Percentiles rank a stretch among this genome's conserved stretches.
Evolutionary conservation across 2,113 vertebrate species (phyloP).

Genomic region (Merops nubicus): DNA sequence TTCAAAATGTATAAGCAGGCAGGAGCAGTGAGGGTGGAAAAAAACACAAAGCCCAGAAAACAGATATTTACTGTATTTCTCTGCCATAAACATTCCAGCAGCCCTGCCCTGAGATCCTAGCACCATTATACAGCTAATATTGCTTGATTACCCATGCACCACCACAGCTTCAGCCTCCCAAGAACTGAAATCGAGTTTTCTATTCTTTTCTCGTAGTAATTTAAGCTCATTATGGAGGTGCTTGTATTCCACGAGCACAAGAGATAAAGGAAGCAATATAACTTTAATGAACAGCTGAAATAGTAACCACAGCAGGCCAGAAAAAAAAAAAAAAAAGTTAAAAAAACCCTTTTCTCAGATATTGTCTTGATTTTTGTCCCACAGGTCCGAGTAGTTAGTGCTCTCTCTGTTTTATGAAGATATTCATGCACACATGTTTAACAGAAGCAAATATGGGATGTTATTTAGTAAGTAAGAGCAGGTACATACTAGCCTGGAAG

Average conservation of each 20-base stretch:
- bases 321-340: not conserved
- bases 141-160: slow-evolving; percentile 58
- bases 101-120: slow-evolving; percentile 5
- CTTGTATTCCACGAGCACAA: slow-evolving; percentile 59
- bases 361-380: slow-evolving; percentile 54
- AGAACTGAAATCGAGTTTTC: slow-evolving; percentile 68
- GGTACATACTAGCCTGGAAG: not conserved
- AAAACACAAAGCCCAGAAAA: not conserved
- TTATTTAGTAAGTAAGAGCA: not conserved
- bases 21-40: not conserved
- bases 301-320: slow-evolving; percentile 39
- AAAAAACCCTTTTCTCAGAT: not conserved
- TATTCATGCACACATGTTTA: not conserved
- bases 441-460: not conserved
- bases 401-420: slow-evolving; percentile 56
- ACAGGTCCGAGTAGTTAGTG: not conserved
- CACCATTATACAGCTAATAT: slow-evolving; percentile 44
- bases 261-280: slow-evolving; percentile 71
- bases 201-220: slow-evolving; percentile 67
- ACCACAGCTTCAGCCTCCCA: slow-evolving; percentile 42
- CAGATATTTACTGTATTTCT: slow-evolving; percentile 9
- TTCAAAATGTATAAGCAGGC: not conserved
- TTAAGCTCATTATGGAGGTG: slow-evolving; percentile 63
- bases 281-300: slow-evolving; percentile 69
- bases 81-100: slow-evolving; percentile 3